Base-by-base conservation (phyloP, 2,888 invertebrate species). In the Unio pictorum region DNA sequence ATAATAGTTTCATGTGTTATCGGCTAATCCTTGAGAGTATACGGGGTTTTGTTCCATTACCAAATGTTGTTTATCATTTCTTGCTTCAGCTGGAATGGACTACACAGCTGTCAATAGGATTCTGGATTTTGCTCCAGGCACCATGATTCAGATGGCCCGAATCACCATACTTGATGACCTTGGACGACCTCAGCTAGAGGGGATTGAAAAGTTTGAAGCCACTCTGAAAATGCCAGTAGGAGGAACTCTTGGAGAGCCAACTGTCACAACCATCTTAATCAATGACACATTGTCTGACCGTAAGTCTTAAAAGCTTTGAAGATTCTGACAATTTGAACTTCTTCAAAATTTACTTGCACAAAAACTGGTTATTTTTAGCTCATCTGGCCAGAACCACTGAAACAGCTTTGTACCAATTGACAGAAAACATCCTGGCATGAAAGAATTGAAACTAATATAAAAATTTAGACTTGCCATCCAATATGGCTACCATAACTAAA, bases 141-240 rank as follows among this genome's bases (percentile, higher is more conserved):
- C 85, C 68, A 87, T 86, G 58, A 78, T 82, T 76, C 85, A 87
- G 72, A 86, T 83, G 4, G 77, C 90, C 8, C 70, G 81, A 26
- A 84, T 90, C 30, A 82, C 78, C 34, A 89, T 90, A 56, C 70
- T 90, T 58, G 90, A 90, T 78, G 90, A 90, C 78, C 80, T 88
- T 8, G 89, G 88, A 45, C 81, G 83, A 64, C 89, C 89, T 0
- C 68, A 74, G 3, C 74, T 90, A n/a, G 90, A 90, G 75, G 90
- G 90, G 4, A 72, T 78, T 5, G 89, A 90, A 79, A 84, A 77
- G 2, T 89, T 90, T 72, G 81, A 87, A 74, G 79, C 90, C 18
- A 79, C 87, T 15, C 83, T 90, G 54, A 79, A 85, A 3, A 83
- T 85, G 82, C 89, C 90, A 3, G 78, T 79, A 60, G 86, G 85